These are phyloP conservation scores for Staurois parvus DNA, from an alignment of 2,797 vertebrate species.

Conservation along the genomic window DNA sequence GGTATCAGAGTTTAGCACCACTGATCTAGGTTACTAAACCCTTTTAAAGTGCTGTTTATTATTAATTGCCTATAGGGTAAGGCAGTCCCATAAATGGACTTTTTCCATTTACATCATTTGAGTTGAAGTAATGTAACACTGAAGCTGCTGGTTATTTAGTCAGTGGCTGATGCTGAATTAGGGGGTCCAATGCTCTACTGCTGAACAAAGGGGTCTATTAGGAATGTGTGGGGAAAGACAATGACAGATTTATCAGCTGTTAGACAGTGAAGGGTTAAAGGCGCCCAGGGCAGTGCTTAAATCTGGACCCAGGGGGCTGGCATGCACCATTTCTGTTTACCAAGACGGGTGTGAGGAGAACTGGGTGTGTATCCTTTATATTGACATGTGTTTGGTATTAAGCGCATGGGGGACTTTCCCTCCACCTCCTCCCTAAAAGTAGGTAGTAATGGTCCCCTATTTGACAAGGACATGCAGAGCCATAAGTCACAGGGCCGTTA, in stretches of 20 bases:
- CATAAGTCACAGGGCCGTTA: conserved; percentile 85
- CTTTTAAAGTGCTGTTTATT: too few species aligned
- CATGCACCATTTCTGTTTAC: conserved; percentile 61
- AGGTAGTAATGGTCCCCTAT: conserved; percentile 69
- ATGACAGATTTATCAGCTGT: conserved; percentile 62
- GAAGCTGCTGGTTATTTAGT: background rate
- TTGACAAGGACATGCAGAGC: conserved; percentile 74
- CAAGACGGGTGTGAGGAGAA: conserved; percentile 48
- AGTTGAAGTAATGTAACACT: background rate
- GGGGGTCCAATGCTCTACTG: background rate
- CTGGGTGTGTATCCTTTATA: conserved; percentile 57
- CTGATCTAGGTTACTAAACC: too few species aligned
- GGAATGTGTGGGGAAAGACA: conserved; percentile 39
- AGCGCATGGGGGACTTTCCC: conserved; percentile 73
- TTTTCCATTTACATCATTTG: background rate
- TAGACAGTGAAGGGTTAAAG: conserved; percentile 62
- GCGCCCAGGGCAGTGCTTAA: conserved; percentile 50
- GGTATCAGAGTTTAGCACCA: too few species aligned
- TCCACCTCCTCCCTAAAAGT: conserved; percentile 71
- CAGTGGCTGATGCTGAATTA: background rate
- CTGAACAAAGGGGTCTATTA: conserved; percentile 50
- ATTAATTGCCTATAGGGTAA: too few species aligned
- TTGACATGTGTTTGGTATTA: conserved; percentile 92
- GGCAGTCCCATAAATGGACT: too few species aligned
- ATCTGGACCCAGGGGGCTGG: conserved; percentile 55